Evolutionary conservation across 2,113 vertebrate species (phyloP), one percentile per base, ranked within the genome.

Genomic region (Sakesphorus luctuosus): DNA sequence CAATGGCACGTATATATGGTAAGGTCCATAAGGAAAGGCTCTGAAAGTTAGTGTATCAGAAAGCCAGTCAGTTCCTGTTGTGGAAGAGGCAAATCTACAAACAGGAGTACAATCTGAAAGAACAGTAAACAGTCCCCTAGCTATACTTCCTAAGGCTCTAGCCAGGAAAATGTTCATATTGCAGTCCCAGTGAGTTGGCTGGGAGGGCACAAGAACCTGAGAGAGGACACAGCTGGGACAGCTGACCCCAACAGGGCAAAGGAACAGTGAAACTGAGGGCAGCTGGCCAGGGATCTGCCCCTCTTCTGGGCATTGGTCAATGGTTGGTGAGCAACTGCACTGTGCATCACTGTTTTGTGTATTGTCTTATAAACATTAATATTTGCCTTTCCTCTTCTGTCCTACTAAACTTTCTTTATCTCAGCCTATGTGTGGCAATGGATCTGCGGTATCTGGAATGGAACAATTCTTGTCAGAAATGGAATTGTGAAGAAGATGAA

Each of bases 211-310:
- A 23, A 44, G 36, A 23, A 63, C 5, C 4, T 75, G 36, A 26
- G 11, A 76, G 11, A 7, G 6, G 19, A 44, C 49, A 50, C 11
- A 79, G 21, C 20, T 18, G 5, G 24, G 18, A 24, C 20, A 61
- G 53, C 13, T 59, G 47, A 33, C 14, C 14, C 12, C 11, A 40
- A 2, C 8, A 36, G 13, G 31, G 38, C 18, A 28, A 67, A 61
- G 29, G 7, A 35, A 3, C 11, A 23, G 8, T 40, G 33, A 43
- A 47, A 0, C 13, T 23, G 11, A 4, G 17, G 19, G 7, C 1
- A 68, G 10, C 8, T 85, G 38, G 33, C 20, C 13, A 10, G 18
- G 12, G 8, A 35, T 14, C 25, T 19, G 11, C 52, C 46, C 17
- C 20, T 35, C 0, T 6, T 2, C 10, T 46, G 31, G n/a, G 18